Conservation (phyloP, 2,797 vertebrate species). For the Acrossocheilus wenchowensis region DNA sequence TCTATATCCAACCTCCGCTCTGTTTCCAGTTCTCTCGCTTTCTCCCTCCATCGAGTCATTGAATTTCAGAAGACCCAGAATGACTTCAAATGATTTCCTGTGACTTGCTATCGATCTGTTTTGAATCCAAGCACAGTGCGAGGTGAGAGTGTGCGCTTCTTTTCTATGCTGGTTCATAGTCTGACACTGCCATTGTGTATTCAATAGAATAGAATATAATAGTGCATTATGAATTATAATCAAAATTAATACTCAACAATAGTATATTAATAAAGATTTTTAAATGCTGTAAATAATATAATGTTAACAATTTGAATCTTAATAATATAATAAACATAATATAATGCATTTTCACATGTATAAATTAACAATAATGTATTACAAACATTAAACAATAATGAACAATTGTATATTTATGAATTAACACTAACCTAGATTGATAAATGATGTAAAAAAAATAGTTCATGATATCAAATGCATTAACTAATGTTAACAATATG, state of each 20-base stretch:
- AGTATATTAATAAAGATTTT: too few relatives aligned
- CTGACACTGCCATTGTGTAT: neutral
- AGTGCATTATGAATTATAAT: neutral
- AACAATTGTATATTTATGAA: neutral
- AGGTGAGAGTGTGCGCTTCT: conserved; percentile 12
- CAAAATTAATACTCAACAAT: too few relatives aligned
- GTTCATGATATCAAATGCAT: neutral
- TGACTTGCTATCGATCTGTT: conserved; percentile 49
- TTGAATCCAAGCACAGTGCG: conserved; percentile 27
- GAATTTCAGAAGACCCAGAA: conserved; percentile 53
- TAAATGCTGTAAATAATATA: neutral
- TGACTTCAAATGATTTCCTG: conserved; percentile 56
- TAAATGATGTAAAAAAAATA: neutral
- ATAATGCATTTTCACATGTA: neutral
- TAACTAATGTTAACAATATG: conserved; percentile 1
- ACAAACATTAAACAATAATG: neutral
- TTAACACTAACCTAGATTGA: neutral
- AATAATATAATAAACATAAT: neutral
- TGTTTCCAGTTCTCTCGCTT: conserved; percentile 10
- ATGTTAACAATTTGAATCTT: too few relatives aligned
- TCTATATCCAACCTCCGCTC: conserved; percentile 13
- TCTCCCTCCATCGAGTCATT: conserved; percentile 51
- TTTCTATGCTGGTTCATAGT: conserved; percentile 4
- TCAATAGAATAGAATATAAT: neutral
- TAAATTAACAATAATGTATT: neutral